Evolutionary conservation across 2,113 vertebrate species (phyloP).

Genomic region (Ranitomeya imitator): DNA sequence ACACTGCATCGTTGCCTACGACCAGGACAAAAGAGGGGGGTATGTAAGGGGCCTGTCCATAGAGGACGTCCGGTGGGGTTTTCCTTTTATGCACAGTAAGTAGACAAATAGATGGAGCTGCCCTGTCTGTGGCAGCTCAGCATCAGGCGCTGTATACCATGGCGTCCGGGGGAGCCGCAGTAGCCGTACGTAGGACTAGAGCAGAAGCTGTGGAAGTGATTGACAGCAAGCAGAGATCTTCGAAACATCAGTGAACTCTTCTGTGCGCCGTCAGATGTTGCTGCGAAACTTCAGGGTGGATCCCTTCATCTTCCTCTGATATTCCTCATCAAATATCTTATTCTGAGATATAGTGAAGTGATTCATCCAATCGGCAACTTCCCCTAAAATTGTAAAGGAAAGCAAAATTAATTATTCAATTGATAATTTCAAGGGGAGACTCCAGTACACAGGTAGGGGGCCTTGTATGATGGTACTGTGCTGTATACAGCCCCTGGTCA

Average conservation of each 20-base stretch:
- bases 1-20: too few species aligned
- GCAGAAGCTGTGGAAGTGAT: neutral
- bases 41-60: too few species aligned
- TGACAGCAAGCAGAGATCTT: too few species aligned
- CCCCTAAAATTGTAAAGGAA: slow-evolving; percentile 57
- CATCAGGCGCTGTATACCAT: neutral
- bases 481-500: too few species aligned
- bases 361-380: slow-evolving; percentile 71
- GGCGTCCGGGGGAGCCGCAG: too few species aligned
- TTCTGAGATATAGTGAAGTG: slow-evolving; percentile 71
- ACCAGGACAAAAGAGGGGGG: too few species aligned
- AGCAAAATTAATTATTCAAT: too few species aligned
- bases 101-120: too few species aligned
- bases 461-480: too few species aligned
- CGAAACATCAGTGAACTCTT: neutral
- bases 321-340: slow-evolving; percentile 65
- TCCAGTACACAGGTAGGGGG: neutral
- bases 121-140: too few species aligned
- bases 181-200: neutral
- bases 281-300: slow-evolving; percentile 64
- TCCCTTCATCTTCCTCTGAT: slow-evolving; percentile 63
- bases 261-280: slow-evolving; percentile 55
- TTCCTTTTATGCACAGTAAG: too few species aligned
- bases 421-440: neutral
- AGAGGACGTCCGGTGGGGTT: too few species aligned